Percentiles rank a stretch among this genome's conserved stretches.
Evolutionary conservation across 2,797 vertebrate genomes (phyloP).

Genomic region (Harpagifer antarcticus): DNA sequence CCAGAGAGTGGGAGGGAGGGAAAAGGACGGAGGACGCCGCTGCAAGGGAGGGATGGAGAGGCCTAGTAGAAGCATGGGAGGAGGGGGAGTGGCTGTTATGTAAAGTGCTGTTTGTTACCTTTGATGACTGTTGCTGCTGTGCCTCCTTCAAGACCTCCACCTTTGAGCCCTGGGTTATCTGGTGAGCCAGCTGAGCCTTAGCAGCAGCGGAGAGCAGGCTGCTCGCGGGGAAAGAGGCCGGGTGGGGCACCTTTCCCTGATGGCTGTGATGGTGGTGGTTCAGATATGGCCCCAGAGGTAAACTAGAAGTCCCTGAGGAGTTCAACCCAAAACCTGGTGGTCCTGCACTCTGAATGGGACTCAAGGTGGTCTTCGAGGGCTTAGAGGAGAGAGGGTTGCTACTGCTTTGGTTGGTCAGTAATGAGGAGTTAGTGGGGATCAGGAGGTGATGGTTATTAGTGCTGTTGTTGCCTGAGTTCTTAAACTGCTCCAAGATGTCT

Average conservation of each 20-base stretch:
- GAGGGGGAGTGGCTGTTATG: slow-evolving; percentile 83
- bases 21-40: slow-evolving; percentile 77
- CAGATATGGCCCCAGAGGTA: slow-evolving; percentile 84
- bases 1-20: slow-evolving; percentile 74
- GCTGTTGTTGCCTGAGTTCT: slow-evolving; percentile 84
- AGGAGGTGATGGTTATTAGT: slow-evolving; percentile 77
- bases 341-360: slow-evolving; percentile 57
- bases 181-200: slow-evolving; percentile 91
- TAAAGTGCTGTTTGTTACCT: slow-evolving; percentile 95
- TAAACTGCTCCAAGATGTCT: slow-evolving; percentile 86
- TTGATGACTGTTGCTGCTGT: slow-evolving; percentile 78
- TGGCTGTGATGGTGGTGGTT: slow-evolving; percentile 80
- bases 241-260: slow-evolving; percentile 78
- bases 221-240: slow-evolving; percentile 90
- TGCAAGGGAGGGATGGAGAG: slow-evolving; percentile 74
- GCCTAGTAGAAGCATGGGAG: slow-evolving; percentile 72
- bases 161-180: slow-evolving; percentile 81
- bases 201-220: slow-evolving; percentile 92
- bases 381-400: slow-evolving; percentile 76
- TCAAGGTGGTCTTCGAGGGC: slow-evolving; percentile 61
- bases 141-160: slow-evolving; percentile 77
- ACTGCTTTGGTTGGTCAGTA: slow-evolving; percentile 85
- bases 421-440: slow-evolving; percentile 64
- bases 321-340: slow-evolving; percentile 64
- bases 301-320: slow-evolving; percentile 74